phyloP scores from a whole-genome alignment of 2,888 invertebrate genomes.

The Xestoiulus laeticollis region DNA sequence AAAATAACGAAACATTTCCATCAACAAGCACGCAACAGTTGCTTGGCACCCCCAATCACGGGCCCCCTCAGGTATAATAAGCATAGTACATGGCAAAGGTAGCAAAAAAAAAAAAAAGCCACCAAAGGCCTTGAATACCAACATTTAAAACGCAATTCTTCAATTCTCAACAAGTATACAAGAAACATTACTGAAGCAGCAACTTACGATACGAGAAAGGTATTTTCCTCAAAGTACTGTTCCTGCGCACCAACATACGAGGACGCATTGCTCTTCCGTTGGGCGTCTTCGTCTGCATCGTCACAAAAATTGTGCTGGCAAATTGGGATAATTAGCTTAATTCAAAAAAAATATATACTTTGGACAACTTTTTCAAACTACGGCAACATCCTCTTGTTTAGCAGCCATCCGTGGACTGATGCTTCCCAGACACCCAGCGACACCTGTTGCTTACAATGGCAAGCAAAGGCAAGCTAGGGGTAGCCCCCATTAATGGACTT shows the following conservation, averaged over 20 bases:
- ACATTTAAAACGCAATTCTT: neutral
- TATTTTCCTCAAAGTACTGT: conserved; percentile 35
- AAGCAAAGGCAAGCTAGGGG: neutral
- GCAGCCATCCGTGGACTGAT: neutral
- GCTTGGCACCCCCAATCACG: neutral
- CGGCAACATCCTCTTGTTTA: neutral
- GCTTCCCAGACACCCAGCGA: neutral
- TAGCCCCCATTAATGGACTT: neutral
- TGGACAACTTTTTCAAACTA: neutral
- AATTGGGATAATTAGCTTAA: conserved; percentile 6
- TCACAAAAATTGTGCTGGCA: neutral
- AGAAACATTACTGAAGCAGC: neutral
- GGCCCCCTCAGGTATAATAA: neutral
- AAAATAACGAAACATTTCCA: neutral
- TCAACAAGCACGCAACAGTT: neutral
- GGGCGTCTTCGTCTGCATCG: conserved; percentile 6
- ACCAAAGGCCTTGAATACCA: conserved; percentile 3
- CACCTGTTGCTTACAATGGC: neutral
- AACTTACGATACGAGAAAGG: conserved; percentile 42
- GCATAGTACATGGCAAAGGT: neutral
- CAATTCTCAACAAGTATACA: neutral
- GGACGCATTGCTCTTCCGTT: conserved; percentile 11
- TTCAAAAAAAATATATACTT: neutral
- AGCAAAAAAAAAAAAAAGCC: neutral
- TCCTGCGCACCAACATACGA: conserved; percentile 38